Evolutionary conservation across 2,113 vertebrate species (phyloP).

Genomic region (Rostratula benghalensis): DNA sequence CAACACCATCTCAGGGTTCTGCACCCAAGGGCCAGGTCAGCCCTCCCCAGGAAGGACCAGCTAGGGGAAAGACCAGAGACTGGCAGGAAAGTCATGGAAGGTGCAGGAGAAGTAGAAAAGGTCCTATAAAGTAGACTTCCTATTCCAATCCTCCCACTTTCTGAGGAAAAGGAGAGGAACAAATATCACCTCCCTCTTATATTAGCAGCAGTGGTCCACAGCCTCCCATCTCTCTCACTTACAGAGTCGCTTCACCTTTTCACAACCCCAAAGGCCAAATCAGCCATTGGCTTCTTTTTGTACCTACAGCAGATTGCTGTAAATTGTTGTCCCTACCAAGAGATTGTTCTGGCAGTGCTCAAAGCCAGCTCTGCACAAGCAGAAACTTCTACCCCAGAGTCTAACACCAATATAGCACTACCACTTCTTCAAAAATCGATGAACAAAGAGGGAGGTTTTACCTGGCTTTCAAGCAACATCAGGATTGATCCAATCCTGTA

Average conservation of each 20-base stretch:
- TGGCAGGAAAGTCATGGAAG: background rate
- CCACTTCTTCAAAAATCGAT: background rate
- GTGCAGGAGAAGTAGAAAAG: background rate
- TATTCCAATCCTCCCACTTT: background rate
- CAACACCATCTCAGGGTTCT: background rate
- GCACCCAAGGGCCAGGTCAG: background rate
- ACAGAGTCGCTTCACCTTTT: background rate
- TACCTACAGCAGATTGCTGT: background rate
- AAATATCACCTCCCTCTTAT: background rate
- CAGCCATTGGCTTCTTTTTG: background rate
- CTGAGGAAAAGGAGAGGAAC: background rate
- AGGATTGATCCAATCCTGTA: background rate
- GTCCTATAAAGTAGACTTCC: background rate
- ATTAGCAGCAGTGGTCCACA: background rate
- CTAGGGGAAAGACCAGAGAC: background rate
- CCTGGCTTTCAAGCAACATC: background rate
- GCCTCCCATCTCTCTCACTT: background rate
- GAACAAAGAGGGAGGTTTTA: background rate
- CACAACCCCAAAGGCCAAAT: background rate
- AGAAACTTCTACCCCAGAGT: background rate
- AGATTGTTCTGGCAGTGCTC: background rate
- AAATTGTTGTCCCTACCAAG: background rate
- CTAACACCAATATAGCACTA: background rate
- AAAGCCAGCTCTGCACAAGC: background rate
- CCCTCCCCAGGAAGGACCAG: background rate